Base-by-base conservation (phyloP, 1,140 invertebrate genomes). In the Camponotus pennsylvanicus region DNA sequence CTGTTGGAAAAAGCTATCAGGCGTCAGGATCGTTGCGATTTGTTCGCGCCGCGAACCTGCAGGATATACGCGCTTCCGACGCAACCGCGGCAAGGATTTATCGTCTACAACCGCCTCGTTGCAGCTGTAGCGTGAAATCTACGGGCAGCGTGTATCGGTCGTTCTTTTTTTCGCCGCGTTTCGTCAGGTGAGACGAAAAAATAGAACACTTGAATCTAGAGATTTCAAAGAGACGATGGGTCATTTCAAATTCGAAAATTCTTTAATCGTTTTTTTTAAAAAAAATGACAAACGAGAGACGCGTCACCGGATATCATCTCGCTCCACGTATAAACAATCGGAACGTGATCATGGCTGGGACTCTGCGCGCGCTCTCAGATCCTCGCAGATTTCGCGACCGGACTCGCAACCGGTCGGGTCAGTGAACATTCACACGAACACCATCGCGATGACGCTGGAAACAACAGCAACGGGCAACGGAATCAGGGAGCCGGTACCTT, bases 401-500 rank as follows among this genome's bases (percentile, higher is more conserved):
- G 88, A 71, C 89, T 86, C 61, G 61, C 49, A 85, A 85, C 79
- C 88, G 80, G 88, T 92, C 87, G 88, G 87, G 89, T 90, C 89
- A 88, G 87, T 91, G 91, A 89, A 91, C 90, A 92, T 88, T 89
- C 89, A 71, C 90, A 87, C 89, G 86, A 85, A 86, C 37, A 83
- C 66, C 86, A 87, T 85, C 89, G 71, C 70, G 77, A 78, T 70
- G 89, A 89, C 88, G 83, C 34, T 85, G 21, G 66, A 67, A 70
- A 78, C 80, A 69, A 71, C 80, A 77, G 79, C 84, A 85, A 83
- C 91, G 92, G 88, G 92, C 91, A 93, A 93, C 92, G 92, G 92
- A 92, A 92, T 92, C 92, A 90, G 85, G 88, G 89, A 87, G 91
- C 91, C 90, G 85, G 88, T 92, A 90, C 85, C 80, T 90, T 86